Evolutionary conservation across 2,888 invertebrate genomes (phyloP).

Genomic region (Campopleginae sp.): DNA sequence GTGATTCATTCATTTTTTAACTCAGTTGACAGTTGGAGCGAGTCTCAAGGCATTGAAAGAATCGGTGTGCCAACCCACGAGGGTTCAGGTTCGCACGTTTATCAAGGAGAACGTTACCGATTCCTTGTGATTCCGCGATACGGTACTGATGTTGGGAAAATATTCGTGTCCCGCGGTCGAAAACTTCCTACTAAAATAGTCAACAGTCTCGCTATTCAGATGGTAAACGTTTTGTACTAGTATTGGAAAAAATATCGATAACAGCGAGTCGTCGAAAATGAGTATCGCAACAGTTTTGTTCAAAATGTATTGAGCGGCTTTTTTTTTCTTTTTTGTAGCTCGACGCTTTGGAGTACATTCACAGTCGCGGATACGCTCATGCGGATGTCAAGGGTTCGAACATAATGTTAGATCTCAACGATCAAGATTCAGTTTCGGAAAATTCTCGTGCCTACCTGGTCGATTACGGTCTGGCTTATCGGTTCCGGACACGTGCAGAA

Average conservation of each 20-base stretch:
- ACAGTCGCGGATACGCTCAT: conserved; percentile 96
- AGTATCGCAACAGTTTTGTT: neutral
- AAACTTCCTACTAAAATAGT: conserved; percentile 92
- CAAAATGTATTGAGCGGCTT: neutral
- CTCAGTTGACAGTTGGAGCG: conserved; percentile 89
- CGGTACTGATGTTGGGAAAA: conserved; percentile 93
- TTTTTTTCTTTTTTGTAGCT: conserved; percentile 84
- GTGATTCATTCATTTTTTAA: conserved; percentile 20
- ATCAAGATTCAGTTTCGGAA: conserved; percentile 72
- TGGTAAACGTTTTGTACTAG: conserved; percentile 84
- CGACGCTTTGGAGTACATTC: conserved; percentile 96
- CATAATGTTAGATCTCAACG: conserved; percentile 91
- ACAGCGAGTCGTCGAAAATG: no score
- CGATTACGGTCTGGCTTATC: conserved; percentile 97
- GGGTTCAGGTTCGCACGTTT: conserved; percentile 94
- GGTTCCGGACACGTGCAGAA: conserved; percentile 90
- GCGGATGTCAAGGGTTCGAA: conserved; percentile 99
- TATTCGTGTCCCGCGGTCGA: conserved; percentile 89
- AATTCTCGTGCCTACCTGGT: conserved; percentile 89
- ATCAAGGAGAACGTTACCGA: conserved; percentile 91
- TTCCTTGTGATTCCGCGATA: conserved; percentile 98
- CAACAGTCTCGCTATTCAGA: conserved; percentile 91
- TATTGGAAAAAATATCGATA: neutral
- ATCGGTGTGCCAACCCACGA: conserved; percentile 95
- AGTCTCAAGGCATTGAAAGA: conserved; percentile 85